Evolutionary conservation across 2,888 invertebrate genomes (phyloP), one percentile per base, ranked within the genome.

Genomic region (Hirtodrosophila trivittata): DNA sequence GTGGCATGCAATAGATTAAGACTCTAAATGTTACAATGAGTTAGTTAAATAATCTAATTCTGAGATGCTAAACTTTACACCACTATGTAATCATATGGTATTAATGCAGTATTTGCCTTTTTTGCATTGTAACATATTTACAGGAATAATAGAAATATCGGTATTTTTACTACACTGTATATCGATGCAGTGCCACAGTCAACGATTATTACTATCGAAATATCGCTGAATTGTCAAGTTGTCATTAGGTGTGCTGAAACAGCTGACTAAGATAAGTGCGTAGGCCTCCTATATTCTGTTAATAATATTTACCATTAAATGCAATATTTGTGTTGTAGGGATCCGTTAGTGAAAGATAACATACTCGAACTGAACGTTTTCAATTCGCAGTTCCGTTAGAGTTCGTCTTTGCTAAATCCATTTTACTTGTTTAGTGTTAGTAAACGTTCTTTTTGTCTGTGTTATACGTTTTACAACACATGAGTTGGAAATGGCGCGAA

Each of bases 401-500:
- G n/a, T n/a, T n/a, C n/a, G n/a, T n/a, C n/a, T n/a, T n/a, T n/a
- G n/a, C 5, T n/a, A 13, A 8, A 2, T 38, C 3, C n/a, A 14
- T 9, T 12, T 10, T 13, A 0, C 16, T 28, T 30, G 4, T 2
- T 0, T 1, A 46, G 7, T 21, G 16, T 14, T 26, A 28, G 21
- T 18, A 13, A 38, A 50, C 18, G 18, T 21, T 21, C 3, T 21
- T 2, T 21, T 21, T 21, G 5, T 21, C 5, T 21, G 5, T 21
- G 18, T 21, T 21, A 5, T 3, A 21, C 57, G 39, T 25, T 63
- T 42, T 41, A 6, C 54, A 52, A 41, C 58, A 45, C 54, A 59
- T 3, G 8, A n/a, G 64, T 5, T 6, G 58, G 72, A 68, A 77
- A 72, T 73, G 75, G 87, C 87, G 87, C 81, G 80, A 86, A 87